These are phyloP conservation scores for Sinocyclocheilus rhinocerous DNA, from an alignment of 2,113 vertebrate genomes.

Conservation along the genomic window DNA sequence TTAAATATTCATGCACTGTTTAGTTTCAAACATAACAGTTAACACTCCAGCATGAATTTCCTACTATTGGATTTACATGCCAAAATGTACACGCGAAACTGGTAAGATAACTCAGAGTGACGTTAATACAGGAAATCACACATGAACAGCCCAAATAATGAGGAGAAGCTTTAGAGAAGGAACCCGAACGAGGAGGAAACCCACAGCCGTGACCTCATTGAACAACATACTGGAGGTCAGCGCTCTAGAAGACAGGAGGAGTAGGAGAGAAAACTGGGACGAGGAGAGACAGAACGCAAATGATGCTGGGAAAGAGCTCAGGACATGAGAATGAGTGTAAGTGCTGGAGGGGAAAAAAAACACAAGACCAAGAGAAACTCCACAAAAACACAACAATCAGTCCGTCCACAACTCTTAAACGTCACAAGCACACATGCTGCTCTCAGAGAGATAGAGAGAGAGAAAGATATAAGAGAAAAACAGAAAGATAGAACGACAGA, in stretches of 20 bases:
- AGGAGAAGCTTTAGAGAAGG: not conserved
- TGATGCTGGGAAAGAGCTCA: conserved; percentile 1
- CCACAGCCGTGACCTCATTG: conserved; percentile 21
- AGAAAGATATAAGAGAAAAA: not conserved
- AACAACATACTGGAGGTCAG: conserved; percentile 8
- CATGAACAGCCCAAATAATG: not conserved
- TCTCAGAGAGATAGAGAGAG: not conserved
- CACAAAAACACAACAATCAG: not conserved
- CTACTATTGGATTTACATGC: not conserved
- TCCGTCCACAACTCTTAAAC: not conserved
- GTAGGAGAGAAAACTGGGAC: not conserved
- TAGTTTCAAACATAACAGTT: not conserved
- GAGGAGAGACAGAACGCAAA: not conserved
- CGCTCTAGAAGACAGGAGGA: conserved; percentile 4
- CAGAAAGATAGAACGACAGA: too few relatives aligned
- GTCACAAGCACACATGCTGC: not conserved
- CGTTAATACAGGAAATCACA: not conserved
- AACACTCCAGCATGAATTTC: not conserved
- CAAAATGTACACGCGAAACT: not conserved
- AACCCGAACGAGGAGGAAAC: not conserved
- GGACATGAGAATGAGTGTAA: not conserved
- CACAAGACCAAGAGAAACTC: not conserved
- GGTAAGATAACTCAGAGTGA: not conserved
- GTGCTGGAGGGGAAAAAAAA: not conserved
- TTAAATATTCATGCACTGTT: not conserved